Percentiles rank a stretch among this genome's conserved stretches.
These are phyloP conservation scores for Ophioninae sp. DNA, from an alignment of 2,888 invertebrate species.

Conservation along the genomic window DNA sequence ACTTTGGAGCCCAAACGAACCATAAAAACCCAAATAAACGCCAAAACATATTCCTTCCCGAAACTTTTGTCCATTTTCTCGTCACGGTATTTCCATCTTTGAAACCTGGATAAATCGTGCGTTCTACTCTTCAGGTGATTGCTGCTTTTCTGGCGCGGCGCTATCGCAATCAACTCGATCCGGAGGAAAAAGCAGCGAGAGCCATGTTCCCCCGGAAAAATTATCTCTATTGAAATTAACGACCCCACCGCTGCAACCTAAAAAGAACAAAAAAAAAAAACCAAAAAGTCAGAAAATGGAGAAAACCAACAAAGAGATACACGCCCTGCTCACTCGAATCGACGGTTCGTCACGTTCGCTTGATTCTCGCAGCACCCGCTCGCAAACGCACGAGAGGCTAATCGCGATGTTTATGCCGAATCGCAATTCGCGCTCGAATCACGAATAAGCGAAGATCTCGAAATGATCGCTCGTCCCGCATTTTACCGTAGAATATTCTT, in stretches of 20 bases:
- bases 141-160: conserved; percentile 91
- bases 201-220: conserved; percentile 87
- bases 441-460: neutral
- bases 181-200: conserved; percentile 87
- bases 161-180: conserved; percentile 91
- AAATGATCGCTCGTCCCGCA: conserved; percentile 24
- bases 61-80: neutral
- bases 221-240: conserved; percentile 81
- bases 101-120: neutral
- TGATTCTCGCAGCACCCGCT: conserved; percentile 56
- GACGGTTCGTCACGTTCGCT: conserved; percentile 39
- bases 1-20: too few species aligned
- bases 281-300: neutral
- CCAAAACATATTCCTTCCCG: neutral
- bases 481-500: conserved; percentile 27
- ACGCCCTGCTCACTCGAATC: conserved; percentile 24
- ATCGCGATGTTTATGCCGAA: neutral
- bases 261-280: conserved; percentile 25
- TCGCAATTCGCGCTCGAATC: conserved; percentile 13
- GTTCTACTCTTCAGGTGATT: conserved; percentile 85
- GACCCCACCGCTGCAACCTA: conserved; percentile 20
- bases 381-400: conserved; percentile 24
- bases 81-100: neutral
- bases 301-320: neutral
- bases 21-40: too few species aligned